Evolutionary conservation across 2,113 vertebrate species (phyloP).

Genomic region (Neofelis nebulosa): DNA sequence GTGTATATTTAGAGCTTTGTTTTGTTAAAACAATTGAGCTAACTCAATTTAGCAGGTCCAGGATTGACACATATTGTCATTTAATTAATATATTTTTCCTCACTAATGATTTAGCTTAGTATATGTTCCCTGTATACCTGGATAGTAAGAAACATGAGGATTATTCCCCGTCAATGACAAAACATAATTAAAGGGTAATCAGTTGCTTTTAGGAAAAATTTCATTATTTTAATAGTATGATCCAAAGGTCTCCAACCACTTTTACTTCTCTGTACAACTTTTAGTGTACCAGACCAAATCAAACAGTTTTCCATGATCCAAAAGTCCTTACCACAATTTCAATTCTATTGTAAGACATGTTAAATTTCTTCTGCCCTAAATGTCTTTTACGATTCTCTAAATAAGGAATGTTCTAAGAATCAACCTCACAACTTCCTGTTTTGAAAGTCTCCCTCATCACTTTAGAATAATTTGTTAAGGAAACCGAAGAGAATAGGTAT

Average conservation of each 20-base stretch:
- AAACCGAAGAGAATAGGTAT: not conserved
- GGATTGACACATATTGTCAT: not conserved
- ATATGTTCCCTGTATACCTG: not conserved
- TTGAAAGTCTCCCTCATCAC: not conserved
- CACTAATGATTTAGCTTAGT: conserved; percentile 34
- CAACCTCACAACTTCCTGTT: not conserved
- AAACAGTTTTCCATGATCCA: not conserved
- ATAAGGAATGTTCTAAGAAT: not conserved
- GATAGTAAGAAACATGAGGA: conserved; percentile 25
- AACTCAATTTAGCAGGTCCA: not conserved
- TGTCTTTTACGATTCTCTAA: not conserved
- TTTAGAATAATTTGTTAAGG: not conserved
- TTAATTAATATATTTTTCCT: not conserved
- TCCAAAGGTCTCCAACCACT: not conserved
- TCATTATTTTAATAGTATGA: not conserved
- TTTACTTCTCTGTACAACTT: not conserved
- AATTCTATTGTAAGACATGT: not conserved
- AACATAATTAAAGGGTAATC: conserved; percentile 42
- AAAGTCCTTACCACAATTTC: not conserved
- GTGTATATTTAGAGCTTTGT: not conserved
- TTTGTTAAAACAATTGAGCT: not conserved
- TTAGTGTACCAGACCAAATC: not conserved
- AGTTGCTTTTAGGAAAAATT: conserved; percentile 15
- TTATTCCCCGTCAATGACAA: conserved; percentile 3
- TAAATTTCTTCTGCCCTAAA: not conserved